phyloP scores from a whole-genome alignment of 2,888 invertebrate genomes.

The Rhingia rostrata region DNA sequence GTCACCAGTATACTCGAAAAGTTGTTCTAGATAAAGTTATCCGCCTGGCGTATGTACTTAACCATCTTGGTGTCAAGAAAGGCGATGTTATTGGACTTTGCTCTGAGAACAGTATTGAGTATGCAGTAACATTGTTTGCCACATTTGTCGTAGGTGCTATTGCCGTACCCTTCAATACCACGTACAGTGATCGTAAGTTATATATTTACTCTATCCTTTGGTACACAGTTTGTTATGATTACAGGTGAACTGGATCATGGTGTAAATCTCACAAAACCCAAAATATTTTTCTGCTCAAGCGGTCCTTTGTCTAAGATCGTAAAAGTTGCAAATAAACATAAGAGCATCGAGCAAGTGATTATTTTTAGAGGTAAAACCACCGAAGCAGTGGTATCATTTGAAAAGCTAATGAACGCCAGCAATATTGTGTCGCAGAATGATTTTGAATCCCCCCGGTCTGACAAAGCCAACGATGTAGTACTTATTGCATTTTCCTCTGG shows the following conservation, averaged over 20 bases:
- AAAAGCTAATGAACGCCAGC: constrained; percentile 78
- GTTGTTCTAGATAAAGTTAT: constrained; percentile 78
- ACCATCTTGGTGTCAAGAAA: constrained; percentile 82
- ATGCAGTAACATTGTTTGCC: constrained; percentile 83
- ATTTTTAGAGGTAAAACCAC: constrained; percentile 84
- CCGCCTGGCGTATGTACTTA: constrained; percentile 81
- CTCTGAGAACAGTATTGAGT: constrained; percentile 85
- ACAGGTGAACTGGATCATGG: constrained; percentile 88
- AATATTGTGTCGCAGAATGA: constrained; percentile 79
- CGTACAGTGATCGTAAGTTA: constrained; percentile 84
- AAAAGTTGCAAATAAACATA: constrained; percentile 84
- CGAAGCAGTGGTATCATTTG: constrained; percentile 76
- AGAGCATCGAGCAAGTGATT: constrained; percentile 85
- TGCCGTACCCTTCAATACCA: constrained; percentile 85
- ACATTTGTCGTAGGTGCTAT: constrained; percentile 84
- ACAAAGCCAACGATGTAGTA: constrained; percentile 85
- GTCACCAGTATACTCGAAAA: constrained; percentile 78
- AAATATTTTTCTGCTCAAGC: constrained; percentile 87
- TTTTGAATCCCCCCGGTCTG: constrained; percentile 83
- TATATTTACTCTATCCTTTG: neutral
- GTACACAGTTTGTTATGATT: constrained; percentile 12
- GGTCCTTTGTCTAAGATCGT: constrained; percentile 85
- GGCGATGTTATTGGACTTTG: constrained; percentile 85
- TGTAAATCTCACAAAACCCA: constrained; percentile 88
- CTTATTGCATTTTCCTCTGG: constrained; percentile 91